phyloP scores from a whole-genome alignment of 2,113 vertebrate genomes.

The Epinephelus cyanopodus region DNA sequence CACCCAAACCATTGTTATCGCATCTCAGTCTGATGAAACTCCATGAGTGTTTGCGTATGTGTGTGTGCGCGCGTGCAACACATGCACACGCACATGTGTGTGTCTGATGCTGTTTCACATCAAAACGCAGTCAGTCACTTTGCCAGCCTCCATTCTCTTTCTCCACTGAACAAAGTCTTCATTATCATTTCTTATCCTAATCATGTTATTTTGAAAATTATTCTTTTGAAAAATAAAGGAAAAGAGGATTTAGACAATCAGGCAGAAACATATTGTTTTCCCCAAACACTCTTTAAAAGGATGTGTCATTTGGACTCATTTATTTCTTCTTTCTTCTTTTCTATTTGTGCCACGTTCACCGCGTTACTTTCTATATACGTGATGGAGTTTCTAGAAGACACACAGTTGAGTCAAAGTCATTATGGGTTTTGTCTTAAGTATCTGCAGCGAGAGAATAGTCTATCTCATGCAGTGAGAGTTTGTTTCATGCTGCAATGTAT shows the following conservation, averaged over 20 bases:
- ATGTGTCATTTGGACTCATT: conserved; percentile 38
- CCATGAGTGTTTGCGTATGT: conserved; percentile 23
- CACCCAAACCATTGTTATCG: conserved; percentile 73
- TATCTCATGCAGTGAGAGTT: neutral
- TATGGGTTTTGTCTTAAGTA: neutral
- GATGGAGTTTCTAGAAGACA: neutral
- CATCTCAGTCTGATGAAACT: conserved; percentile 60
- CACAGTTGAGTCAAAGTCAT: neutral
- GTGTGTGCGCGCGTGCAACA: conserved; percentile 7
- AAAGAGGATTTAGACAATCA: conserved; percentile 59
- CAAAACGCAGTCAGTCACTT: conserved; percentile 58
- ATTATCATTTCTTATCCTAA: conserved; percentile 72
- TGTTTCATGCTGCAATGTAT: neutral
- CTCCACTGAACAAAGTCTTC: conserved; percentile 60
- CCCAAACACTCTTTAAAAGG: conserved; percentile 39
- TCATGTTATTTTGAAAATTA: conserved; percentile 66
- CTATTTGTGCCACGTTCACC: conserved; percentile 17
- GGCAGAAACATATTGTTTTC: conserved; percentile 60
- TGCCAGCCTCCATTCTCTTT: conserved; percentile 54
- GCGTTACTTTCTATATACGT: neutral
- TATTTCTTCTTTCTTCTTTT: conserved; percentile 25
- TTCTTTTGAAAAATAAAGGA: conserved; percentile 60
- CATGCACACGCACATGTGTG: conserved; percentile 5
- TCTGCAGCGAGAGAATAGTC: conserved; percentile 10
- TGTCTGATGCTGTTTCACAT: conserved; percentile 69